Evolutionary conservation across 2,797 vertebrate genomes (phyloP).

Genomic region (Oreonectes daqikongensis): DNA sequence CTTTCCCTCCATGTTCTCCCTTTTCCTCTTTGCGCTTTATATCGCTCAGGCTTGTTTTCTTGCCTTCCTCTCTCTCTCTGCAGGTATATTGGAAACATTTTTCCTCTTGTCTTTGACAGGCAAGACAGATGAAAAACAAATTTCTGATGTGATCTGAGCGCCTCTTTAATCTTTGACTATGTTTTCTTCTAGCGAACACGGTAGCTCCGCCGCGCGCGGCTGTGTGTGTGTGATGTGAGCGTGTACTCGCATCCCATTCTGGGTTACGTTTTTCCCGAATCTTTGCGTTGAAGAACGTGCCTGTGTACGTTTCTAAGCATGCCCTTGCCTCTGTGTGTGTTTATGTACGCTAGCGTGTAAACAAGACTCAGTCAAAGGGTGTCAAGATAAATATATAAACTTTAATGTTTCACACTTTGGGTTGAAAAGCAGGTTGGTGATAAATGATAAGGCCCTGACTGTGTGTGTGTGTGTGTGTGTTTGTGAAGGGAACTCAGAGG

Average conservation of each 20-base stretch:
- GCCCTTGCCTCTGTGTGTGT: not conserved
- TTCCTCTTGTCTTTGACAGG: slow-evolving; percentile 69
- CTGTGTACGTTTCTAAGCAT: not conserved
- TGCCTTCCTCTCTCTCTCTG: slow-evolving; percentile 12
- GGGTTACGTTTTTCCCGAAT: not conserved
- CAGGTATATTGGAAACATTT: slow-evolving; percentile 59
- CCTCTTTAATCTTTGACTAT: slow-evolving; percentile 77
- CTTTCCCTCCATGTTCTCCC: slow-evolving; percentile 41
- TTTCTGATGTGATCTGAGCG: slow-evolving; percentile 78
- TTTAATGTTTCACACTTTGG: slow-evolving; percentile 38
- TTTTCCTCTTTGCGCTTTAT: slow-evolving; percentile 37
- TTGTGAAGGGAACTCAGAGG: slow-evolving; percentile 57
- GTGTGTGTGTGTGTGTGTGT: slow-evolving; percentile 51
- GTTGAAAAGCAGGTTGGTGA: slow-evolving; percentile 54
- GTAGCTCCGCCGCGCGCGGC: slow-evolving; percentile 48
- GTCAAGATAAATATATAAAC: slow-evolving; percentile 22
- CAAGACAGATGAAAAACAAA: slow-evolving; percentile 68
- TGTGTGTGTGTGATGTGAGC: slow-evolving; percentile 45
- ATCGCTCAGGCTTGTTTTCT: slow-evolving; percentile 44
- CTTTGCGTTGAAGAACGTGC: not conserved
- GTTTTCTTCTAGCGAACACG: slow-evolving; percentile 73
- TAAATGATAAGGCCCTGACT: slow-evolving; percentile 56
- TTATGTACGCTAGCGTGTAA: not conserved
- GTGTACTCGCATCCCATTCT: not conserved
- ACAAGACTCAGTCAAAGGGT: slow-evolving; percentile 1